Conservation (phyloP, 1,140 invertebrate genomes). For the Ostrea edulis region DNA sequence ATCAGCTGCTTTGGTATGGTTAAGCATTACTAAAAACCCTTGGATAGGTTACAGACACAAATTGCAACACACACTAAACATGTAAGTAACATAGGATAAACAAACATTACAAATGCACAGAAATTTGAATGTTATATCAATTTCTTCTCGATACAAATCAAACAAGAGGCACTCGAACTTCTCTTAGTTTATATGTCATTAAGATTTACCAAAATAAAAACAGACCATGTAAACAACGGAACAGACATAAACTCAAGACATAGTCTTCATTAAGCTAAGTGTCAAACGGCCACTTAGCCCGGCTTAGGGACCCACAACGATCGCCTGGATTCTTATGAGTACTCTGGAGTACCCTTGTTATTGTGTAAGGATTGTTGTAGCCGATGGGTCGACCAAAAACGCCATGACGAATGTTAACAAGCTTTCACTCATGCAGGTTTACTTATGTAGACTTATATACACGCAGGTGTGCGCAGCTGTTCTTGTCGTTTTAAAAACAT, state of each 20-base stretch:
- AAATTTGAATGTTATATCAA: neutral
- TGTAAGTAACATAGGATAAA: neutral
- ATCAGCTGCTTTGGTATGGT: neutral
- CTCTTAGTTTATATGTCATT: conserved; percentile 15
- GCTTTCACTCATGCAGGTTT: conserved; percentile 30
- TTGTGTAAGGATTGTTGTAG: conserved; percentile 52
- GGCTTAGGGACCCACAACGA: conserved; percentile 54
- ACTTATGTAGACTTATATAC: conserved; percentile 49
- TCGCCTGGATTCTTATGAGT: conserved; percentile 50
- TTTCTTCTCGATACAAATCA: neutral
- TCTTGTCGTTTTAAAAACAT: conserved; percentile 35
- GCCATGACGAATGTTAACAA: conserved; percentile 48
- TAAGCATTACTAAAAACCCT: neutral
- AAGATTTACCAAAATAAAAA: conserved; percentile 28
- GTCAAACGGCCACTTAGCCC: conserved; percentile 55
- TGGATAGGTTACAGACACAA: neutral
- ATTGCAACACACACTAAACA: neutral
- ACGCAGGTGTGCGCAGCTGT: conserved; percentile 51
- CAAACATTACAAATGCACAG: conserved; percentile 17
- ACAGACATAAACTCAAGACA: neutral
- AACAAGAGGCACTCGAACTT: conserved; percentile 4
- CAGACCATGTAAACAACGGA: conserved; percentile 1
- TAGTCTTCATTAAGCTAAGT: conserved; percentile 53
- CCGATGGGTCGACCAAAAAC: conserved; percentile 46
- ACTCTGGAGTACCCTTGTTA: conserved; percentile 48